These are phyloP conservation scores for Orius insidiosus DNA, from an alignment of 1,140 invertebrate species.

Conservation along the genomic window DNA sequence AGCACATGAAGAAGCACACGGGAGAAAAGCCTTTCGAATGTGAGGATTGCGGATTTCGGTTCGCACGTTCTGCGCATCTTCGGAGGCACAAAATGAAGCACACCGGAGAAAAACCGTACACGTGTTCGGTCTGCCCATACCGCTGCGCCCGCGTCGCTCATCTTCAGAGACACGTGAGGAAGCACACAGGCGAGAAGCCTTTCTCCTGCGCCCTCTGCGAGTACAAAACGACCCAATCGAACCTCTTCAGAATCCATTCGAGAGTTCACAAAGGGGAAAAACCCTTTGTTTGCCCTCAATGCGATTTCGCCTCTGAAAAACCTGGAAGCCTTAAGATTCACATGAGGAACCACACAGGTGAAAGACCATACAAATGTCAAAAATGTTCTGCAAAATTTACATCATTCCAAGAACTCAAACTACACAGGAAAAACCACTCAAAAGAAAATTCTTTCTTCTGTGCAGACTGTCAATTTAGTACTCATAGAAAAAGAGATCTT, in stretches of 20 bases:
- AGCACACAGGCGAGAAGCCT: neutral
- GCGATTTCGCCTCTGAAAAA: neutral
- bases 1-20: constrained; percentile 37
- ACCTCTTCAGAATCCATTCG: neutral
- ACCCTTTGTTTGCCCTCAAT: neutral
- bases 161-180: neutral
- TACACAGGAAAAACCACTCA: constrained; percentile 57
- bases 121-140: neutral
- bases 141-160: neutral
- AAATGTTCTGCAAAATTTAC: constrained; percentile 59
- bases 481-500: too few species aligned
- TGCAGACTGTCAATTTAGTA: constrained; percentile 28
- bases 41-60: constrained; percentile 28
- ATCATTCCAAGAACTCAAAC: constrained; percentile 68
- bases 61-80: neutral
- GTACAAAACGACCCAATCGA: neutral
- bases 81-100: neutral
- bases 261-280: neutral
- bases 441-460: constrained; percentile 62
- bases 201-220: neutral
- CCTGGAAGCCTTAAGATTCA: too few species aligned
- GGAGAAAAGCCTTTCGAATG: constrained; percentile 44
- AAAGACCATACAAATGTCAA: constrained; percentile 55
- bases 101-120: neutral
- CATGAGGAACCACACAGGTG: constrained; percentile 42